These are phyloP conservation scores for Drosophila quinaria DNA, from an alignment of 2,888 invertebrate genomes.

Conservation along the genomic window DNA sequence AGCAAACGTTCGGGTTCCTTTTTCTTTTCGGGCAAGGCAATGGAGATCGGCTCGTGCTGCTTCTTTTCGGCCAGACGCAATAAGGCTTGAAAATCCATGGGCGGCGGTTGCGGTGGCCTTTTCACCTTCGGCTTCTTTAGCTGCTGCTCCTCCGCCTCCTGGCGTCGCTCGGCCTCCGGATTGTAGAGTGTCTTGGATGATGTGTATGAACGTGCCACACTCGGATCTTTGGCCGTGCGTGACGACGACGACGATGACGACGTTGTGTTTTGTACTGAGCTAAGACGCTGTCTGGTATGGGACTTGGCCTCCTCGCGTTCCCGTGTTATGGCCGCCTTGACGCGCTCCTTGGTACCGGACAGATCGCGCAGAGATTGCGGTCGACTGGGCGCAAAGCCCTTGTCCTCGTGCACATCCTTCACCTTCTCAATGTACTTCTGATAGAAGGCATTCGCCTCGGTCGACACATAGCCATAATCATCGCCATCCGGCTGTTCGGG, in stretches of 20 bases:
- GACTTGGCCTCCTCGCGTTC: slow-evolving; percentile 91
- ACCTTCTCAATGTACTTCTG: slow-evolving; percentile 93
- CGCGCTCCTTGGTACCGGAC: slow-evolving; percentile 90
- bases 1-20: slow-evolving; percentile 90
- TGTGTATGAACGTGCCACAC: slow-evolving; percentile 70
- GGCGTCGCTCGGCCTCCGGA: slow-evolving; percentile 75
- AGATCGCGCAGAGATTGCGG: slow-evolving; percentile 83
- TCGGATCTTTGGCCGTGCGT: slow-evolving; percentile 14
- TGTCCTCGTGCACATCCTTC: slow-evolving; percentile 87
- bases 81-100: slow-evolving; percentile 92
- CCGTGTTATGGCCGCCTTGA: slow-evolving; percentile 90
- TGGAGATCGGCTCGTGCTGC: slow-evolving; percentile 90
- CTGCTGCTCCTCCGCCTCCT: slow-evolving; percentile 80
- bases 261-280: slow-evolving; percentile 42
- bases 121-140: slow-evolving; percentile 87
- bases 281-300: slow-evolving; percentile 85
- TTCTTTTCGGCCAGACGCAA: slow-evolving; percentile 94
- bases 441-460: slow-evolving; percentile 92
- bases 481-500: slow-evolving; percentile 94
- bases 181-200: slow-evolving; percentile 83
- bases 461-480: slow-evolving; percentile 96
- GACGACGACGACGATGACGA: not conserved
- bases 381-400: slow-evolving; percentile 88
- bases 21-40: slow-evolving; percentile 86
- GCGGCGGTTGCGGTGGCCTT: slow-evolving; percentile 88